These are phyloP conservation scores for Cheilosia grossa DNA, from an alignment of 2,888 invertebrate genomes.

Conservation along the genomic window DNA sequence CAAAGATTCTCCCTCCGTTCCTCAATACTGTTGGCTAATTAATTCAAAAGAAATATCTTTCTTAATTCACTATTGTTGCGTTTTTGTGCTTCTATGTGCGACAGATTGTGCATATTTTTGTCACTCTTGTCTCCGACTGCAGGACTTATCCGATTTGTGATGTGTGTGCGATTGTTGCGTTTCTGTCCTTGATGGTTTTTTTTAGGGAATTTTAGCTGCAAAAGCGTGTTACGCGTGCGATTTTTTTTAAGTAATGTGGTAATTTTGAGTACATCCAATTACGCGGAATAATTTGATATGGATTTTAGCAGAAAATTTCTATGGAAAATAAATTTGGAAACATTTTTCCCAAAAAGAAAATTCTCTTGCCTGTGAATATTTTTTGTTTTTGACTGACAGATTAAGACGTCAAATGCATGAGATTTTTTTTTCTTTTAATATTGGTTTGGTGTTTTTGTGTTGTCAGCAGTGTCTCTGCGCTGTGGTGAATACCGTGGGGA, in stretches of 20 bases:
- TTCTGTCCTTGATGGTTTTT: constrained; percentile 39
- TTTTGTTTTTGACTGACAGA: constrained; percentile 67
- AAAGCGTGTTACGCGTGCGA: constrained; percentile 22
- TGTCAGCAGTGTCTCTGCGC: constrained; percentile 21
- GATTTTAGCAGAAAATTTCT: constrained; percentile 26
- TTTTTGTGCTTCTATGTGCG: constrained; percentile 51
- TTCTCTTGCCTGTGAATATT: constrained; percentile 54
- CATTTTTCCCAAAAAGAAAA: constrained; percentile 60
- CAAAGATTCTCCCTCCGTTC: neutral
- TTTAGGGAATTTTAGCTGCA: neutral
- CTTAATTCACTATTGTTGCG: constrained; percentile 47
- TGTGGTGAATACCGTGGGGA: constrained; percentile 12
- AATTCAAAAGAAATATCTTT: constrained; percentile 20
- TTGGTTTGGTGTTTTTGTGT: constrained; percentile 17
- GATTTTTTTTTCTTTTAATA: constrained; percentile 31
- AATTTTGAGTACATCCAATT: constrained; percentile 33
- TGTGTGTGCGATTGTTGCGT: constrained; percentile 64
- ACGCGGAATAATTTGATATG: neutral
- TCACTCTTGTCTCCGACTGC: constrained; percentile 43
- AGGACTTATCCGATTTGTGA: constrained; percentile 56
- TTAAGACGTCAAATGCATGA: constrained; percentile 61
- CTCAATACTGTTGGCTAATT: neutral
- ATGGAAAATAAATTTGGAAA: constrained; percentile 58
- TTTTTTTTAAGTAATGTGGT: constrained; percentile 16
- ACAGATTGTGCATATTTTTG: constrained; percentile 67